Evolutionary conservation across 2,113 vertebrate genomes (phyloP), one percentile per base, ranked within the genome.

Genomic region (Saimiri boliviensis): DNA sequence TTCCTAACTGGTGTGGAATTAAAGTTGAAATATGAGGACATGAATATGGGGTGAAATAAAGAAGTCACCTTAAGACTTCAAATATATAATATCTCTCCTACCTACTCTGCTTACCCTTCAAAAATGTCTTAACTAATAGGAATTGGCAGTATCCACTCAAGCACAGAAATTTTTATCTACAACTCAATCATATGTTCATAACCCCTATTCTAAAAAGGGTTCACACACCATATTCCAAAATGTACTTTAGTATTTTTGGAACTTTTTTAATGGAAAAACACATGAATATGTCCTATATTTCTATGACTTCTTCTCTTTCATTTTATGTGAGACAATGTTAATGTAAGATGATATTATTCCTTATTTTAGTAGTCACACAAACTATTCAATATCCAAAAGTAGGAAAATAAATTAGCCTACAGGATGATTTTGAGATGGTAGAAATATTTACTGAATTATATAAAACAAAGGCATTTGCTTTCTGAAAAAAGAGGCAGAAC

Each of bases 311-410:
- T 70, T 89, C 40, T 3, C 49, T 73, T 94, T 52, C 83, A 7
- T 81, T 21, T 77, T 92, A 45, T 30, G 14, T 52, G 30, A 94
- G 76, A 95, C 8, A n/a, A 54, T 73, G 14, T 93, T 86, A 58
- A 86, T 14, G 3, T 47, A 70, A 91, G 40, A 70, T 63, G 32
- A 66, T 23, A 23, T 17, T 70, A 95, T 1, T 87, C 11, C 42
- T 96, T 49, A 93, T n/a, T 93, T 90, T 87, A 82, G 66, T 49
- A 76, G 17, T 85, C 77, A 73, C 6, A 56, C 52, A 94, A 89
- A 92, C 25, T 91, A 94, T 45, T 86, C 52, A 91, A 54, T 8
- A 83, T 13, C 21, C 70, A 66, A 91, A 86, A 85, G n/a, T 12
- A 81, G 71, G 10, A 89, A 92, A 92, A 52, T 66, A 88, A 93